Conservation (phyloP, 2,113 vertebrate species). For the Thryonomys swinderianus region DNA sequence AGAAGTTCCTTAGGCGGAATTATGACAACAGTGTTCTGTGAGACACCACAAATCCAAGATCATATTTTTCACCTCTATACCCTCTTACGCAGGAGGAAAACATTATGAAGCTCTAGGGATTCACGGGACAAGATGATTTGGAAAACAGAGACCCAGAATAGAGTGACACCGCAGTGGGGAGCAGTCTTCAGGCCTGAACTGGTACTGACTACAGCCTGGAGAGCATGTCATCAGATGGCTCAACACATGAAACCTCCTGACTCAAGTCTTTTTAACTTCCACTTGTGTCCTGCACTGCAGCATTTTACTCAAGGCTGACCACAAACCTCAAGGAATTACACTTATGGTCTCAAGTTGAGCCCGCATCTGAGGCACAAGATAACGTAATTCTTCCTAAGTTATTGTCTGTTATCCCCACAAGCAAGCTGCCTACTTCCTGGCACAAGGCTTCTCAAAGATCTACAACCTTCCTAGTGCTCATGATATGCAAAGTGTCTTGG, state of each 20-base stretch:
- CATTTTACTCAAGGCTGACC: neutral
- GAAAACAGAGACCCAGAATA: neutral
- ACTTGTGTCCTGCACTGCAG: neutral
- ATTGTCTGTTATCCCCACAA: neutral
- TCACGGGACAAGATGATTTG: neutral
- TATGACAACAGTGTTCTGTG: neutral
- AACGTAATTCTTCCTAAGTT: neutral
- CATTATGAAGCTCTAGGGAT: neutral
- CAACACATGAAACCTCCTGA: neutral
- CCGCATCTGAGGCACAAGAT: neutral
- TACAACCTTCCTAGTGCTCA: neutral
- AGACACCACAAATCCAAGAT: neutral
- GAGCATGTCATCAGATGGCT: neutral
- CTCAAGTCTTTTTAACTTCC: neutral
- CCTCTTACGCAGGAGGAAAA: neutral
- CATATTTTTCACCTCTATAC: neutral
- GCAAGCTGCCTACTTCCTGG: neutral
- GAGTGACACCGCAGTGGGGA: fast-evolving
- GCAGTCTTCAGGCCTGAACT: neutral
- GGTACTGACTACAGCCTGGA: neutral
- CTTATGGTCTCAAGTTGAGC: neutral
- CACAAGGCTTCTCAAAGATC: neutral
- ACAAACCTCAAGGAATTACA: neutral
- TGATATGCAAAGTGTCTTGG: neutral
- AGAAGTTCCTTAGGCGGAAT: neutral